Conservation (phyloP, 1,140 invertebrate genomes). For the Rhagoletis pomonella region DNA sequence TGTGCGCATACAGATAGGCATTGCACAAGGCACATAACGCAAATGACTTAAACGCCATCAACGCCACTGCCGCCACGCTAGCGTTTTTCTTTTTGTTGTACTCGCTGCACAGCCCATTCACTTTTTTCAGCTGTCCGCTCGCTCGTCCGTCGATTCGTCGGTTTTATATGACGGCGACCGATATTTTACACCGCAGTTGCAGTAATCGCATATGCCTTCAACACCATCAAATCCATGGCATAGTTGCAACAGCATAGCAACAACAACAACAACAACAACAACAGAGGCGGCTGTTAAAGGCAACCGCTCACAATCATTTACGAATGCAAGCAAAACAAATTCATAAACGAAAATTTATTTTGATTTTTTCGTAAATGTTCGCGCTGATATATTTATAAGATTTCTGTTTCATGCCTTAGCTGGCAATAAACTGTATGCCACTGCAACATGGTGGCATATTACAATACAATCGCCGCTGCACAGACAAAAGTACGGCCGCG, state of each 20-base stretch:
- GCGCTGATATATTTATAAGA: slow-evolving; percentile 15
- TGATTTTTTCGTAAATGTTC: slow-evolving; percentile 23
- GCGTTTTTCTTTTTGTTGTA: not conserved
- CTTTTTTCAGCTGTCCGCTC: not conserved
- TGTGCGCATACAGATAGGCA: not conserved
- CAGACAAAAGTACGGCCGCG: not conserved
- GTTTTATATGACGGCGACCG: slow-evolving; percentile 45
- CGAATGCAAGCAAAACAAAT: slow-evolving; percentile 7
- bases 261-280: not conserved
- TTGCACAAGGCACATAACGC: not conserved
- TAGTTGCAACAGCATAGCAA: not conserved
- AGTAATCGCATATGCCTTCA: slow-evolving; percentile 46
- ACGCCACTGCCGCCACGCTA: not conserved
- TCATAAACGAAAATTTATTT: slow-evolving; percentile 34
- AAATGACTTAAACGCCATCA: slow-evolving; percentile 37
- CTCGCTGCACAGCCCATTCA: too few species aligned
- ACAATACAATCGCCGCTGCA: not conserved
- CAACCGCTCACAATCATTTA: too few species aligned
- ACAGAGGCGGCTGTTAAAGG: not conserved
- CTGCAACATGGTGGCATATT: not conserved
- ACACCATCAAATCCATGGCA: slow-evolving; percentile 36
- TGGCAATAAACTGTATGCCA: not conserved
- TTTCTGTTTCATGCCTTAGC: not conserved
- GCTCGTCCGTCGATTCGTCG: slow-evolving; percentile 23
- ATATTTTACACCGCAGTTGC: slow-evolving; percentile 36